Base-by-base conservation (phyloP, 2,113 vertebrate genomes). In the Sorex fumeus region DNA sequence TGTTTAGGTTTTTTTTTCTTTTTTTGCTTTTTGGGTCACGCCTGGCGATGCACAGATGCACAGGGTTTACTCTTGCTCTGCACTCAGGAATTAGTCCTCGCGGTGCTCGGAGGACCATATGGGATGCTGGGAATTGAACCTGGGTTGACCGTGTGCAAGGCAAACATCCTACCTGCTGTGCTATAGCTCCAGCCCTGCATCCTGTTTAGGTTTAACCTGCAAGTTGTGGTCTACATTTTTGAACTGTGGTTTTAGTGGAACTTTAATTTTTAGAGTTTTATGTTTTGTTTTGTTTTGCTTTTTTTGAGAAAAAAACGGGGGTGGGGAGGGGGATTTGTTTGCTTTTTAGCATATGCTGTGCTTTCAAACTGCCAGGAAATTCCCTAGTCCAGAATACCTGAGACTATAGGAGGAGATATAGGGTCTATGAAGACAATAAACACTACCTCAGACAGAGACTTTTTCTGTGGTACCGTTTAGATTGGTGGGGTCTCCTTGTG, bases 1-100 rank as follows among this genome's bases (percentile, higher is more conserved):
- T 40, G 40, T 85, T 80, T 66, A 36, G 57, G 25, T 77, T 87
- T 91, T n/a, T n/a, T n/a, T n/a, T n/a, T n/a, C n/a, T n/a, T n/a
- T n/a, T n/a, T n/a, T n/a, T n/a, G n/a, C n/a, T n/a, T n/a, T n/a
- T n/a, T n/a, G n/a, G n/a, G n/a, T n/a, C n/a, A n/a, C n/a, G n/a
- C n/a, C n/a, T n/a, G n/a, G n/a, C n/a, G n/a, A n/a, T n/a, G n/a
- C n/a, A n/a, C n/a, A n/a, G n/a, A n/a, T n/a, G n/a, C n/a, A n/a
- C n/a, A n/a, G n/a, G n/a, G n/a, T n/a, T n/a, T n/a, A n/a, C n/a
- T n/a, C n/a, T n/a, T n/a, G n/a, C n/a, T n/a, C n/a, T n/a, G n/a
- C n/a, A n/a, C n/a, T n/a, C n/a, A n/a, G n/a, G n/a, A n/a, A n/a
- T n/a, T n/a, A n/a, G n/a, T n/a, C n/a, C n/a, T n/a, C n/a, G n/a